Percentiles rank a stretch among this genome's conserved stretches.
These are phyloP conservation scores for Isaurus tuberculatus DNA, from an alignment of 92 coral and sea anemone genomes.

Conservation along the genomic window DNA sequence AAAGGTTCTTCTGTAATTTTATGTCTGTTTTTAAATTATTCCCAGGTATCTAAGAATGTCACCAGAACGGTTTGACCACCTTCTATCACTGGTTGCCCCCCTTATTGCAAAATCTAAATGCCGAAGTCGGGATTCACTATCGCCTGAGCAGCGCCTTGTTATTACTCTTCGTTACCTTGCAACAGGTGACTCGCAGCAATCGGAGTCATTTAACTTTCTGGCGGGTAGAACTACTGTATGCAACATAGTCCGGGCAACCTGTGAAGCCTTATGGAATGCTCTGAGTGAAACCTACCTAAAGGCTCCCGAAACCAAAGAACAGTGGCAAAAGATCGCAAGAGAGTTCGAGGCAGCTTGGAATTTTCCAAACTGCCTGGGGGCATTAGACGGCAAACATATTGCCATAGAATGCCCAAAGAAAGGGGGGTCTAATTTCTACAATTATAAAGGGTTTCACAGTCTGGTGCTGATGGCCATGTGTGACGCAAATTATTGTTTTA, in stretches of 20 bases:
- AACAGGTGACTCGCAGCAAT: conserved; percentile 54
- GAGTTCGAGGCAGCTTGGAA: conserved; percentile 13
- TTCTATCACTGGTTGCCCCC: conserved; percentile 42
- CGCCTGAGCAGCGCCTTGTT: conserved; percentile 46
- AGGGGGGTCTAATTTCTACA: conserved; percentile 25
- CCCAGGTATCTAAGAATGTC: conserved; percentile 37
- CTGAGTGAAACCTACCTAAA: conserved; percentile 30
- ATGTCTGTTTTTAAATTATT: conserved; percentile 22
- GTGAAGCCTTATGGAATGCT: conserved; percentile 43
- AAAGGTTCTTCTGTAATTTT: conserved; percentile 22
- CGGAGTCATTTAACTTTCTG: conserved; percentile 52
- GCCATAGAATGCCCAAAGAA: conserved; percentile 15
- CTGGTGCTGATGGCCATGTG: conserved; percentile 52
- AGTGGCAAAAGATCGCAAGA: conserved; percentile 16
- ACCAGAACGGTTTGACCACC: conserved; percentile 41
- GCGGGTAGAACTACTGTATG: conserved; percentile 41
- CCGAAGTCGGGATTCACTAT: conserved; percentile 19
- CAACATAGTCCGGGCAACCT: conserved; percentile 29
- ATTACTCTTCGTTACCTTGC: conserved; percentile 50
- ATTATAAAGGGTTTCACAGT: conserved; percentile 53
- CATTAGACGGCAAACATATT: conserved; percentile 13
- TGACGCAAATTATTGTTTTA: conserved; percentile 42
- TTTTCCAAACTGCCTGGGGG: conserved; percentile 13
- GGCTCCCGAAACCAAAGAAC: conserved; percentile 26
- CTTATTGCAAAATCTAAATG: conserved; percentile 45